A percentile compares a stretch with the other conserved stretches of the same genome.
These are phyloP conservation scores for Apaloderma vittatum DNA, from an alignment of 2,113 vertebrate genomes.

Conservation along the genomic window DNA sequence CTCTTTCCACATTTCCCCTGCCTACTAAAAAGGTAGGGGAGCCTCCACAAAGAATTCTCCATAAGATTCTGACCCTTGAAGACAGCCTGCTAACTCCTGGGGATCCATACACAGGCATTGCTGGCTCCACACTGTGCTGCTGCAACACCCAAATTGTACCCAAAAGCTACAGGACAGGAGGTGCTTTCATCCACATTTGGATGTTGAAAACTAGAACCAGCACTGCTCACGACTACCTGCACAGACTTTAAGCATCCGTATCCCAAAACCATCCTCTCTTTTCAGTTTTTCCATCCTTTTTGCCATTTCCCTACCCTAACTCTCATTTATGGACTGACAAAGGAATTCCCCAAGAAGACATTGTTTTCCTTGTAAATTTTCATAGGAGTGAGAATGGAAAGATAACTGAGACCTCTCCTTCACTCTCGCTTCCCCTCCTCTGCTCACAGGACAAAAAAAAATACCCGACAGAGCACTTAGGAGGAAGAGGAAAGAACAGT, in stretches of 20 bases:
- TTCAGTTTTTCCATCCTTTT: background rate
- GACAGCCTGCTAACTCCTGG: background rate
- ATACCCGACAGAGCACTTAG: background rate
- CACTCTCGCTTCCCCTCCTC: background rate
- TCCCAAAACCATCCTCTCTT: background rate
- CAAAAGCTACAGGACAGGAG: background rate
- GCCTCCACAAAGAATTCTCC: background rate
- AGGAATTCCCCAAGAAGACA: background rate
- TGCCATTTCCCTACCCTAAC: background rate
- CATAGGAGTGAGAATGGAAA: background rate
- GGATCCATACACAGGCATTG: rapidly evolving
- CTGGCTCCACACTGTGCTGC: background rate
- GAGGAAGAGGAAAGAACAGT: background rate
- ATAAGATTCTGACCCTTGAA: background rate
- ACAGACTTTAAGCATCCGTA: background rate
- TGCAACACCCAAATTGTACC: background rate
- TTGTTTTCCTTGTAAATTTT: background rate
- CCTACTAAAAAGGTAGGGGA: background rate
- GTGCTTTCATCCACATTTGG: background rate
- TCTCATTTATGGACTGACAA: background rate
- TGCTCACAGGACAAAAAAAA: background rate
- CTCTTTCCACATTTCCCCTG: background rate
- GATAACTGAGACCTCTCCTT: background rate
- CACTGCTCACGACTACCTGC: background rate
- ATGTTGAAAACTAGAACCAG: background rate